These are phyloP conservation scores for Vidua chalybeata DNA, from an alignment of 2,113 vertebrate species.

Conservation along the genomic window DNA sequence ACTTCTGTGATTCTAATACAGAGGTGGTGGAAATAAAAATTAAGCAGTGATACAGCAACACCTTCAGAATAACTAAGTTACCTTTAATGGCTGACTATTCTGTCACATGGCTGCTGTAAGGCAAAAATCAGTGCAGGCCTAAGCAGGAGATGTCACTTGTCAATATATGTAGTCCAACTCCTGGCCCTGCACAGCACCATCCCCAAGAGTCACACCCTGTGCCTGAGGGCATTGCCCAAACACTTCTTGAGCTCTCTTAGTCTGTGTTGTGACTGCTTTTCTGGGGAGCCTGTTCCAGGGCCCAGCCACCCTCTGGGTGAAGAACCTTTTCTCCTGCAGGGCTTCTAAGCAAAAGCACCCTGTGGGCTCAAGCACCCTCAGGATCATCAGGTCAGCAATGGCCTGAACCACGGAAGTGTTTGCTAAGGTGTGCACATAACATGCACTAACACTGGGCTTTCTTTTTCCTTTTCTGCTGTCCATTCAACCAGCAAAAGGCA, in stretches of 20 bases:
- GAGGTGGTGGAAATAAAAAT: background rate
- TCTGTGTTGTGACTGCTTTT: too few species aligned
- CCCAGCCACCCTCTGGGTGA: accelerated
- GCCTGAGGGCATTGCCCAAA: background rate
- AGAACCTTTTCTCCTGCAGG: background rate
- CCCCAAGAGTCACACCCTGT: too few species aligned
- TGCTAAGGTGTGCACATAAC: background rate
- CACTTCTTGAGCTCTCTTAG: accelerated
- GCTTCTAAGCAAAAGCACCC: background rate
- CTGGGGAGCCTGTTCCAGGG: background rate
- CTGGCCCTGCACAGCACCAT: background rate
- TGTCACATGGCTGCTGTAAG: background rate
- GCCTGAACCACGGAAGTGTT: background rate
- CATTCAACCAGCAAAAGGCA: background rate
- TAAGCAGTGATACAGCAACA: background rate
- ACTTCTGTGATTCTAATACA: background rate
- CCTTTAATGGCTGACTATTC: background rate
- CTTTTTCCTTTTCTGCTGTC: background rate
- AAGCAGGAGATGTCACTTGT: background rate
- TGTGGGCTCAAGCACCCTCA: background rate
- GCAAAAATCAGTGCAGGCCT: background rate
- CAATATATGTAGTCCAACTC: background rate
- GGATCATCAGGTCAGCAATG: background rate
- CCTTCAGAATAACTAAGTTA: background rate
- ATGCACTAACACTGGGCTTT: background rate